Conservation (phyloP, 2,797 vertebrate genomes). For the Cyprinodon diabolis region DNA sequence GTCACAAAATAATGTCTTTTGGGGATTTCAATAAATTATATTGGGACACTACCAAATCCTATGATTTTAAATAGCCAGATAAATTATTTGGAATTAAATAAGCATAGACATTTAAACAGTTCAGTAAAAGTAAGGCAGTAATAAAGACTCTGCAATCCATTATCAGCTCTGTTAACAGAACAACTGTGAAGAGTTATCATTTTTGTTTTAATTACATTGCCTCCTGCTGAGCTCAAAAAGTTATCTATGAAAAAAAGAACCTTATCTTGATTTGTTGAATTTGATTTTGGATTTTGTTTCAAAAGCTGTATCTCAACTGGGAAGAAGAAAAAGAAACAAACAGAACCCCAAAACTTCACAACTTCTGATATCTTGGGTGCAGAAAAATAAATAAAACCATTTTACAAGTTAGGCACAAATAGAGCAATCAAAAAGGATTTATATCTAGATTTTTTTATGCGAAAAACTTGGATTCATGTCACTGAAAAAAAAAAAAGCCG, state of each 20-base stretch:
- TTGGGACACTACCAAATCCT: background rate
- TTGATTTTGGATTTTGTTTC: background rate
- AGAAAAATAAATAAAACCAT: background rate
- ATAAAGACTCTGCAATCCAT: background rate
- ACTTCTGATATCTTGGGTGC: background rate
- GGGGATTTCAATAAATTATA: background rate
- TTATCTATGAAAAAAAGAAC: background rate
- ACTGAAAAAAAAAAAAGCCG: background rate
- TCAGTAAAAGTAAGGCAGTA: background rate
- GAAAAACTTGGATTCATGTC: background rate
- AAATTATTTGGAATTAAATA: background rate
- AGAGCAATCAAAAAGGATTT: background rate
- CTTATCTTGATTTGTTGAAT: background rate
- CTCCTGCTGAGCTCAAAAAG: background rate
- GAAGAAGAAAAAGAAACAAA: background rate
- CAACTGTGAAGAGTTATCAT: background rate
- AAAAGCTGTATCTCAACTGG: background rate
- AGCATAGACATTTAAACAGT: background rate
- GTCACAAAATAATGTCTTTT: background rate
- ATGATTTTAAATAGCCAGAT: background rate
- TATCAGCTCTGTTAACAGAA: background rate
- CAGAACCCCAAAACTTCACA: too few species aligned
- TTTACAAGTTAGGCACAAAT: background rate
- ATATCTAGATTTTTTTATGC: background rate
- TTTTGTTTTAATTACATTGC: background rate